These are phyloP conservation scores for Hydrophis major DNA, from an alignment of 2,797 vertebrate genomes.

Conservation along the genomic window DNA sequence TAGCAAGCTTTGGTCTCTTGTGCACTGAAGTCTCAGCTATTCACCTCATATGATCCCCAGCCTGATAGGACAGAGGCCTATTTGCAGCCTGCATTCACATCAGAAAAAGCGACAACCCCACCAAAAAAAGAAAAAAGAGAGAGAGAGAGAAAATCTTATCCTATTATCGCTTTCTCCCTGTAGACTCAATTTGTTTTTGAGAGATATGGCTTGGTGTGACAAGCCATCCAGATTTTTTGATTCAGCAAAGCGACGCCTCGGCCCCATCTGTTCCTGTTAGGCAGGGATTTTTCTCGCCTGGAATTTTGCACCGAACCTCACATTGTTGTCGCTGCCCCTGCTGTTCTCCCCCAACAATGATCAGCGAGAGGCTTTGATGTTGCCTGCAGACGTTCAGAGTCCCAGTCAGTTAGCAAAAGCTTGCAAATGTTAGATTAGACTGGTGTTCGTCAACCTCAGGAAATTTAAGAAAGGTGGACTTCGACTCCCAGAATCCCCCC, in stretches of 20 bases:
- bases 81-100: neutral
- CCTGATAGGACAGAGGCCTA: neutral
- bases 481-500: neutral
- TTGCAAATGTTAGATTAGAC: neutral
- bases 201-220: neutral
- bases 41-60: neutral
- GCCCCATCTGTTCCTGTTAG: neutral
- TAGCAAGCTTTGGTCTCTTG: neutral
- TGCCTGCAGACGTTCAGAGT: neutral
- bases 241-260: neutral
- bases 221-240: neutral
- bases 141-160: neutral
- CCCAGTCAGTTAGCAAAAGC: neutral
- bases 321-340: neutral
- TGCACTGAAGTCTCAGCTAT: neutral
- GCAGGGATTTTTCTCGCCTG: neutral
- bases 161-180: neutral
- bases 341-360: neutral
- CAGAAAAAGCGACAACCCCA: neutral
- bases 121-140: neutral
- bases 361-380: neutral
- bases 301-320: neutral
- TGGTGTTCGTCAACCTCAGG: neutral
- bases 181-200: neutral
- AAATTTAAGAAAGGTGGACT: neutral